These are phyloP conservation scores for Hypotaenidia philippensis DNA, from an alignment of 2,797 vertebrate genomes.

Conservation along the genomic window DNA sequence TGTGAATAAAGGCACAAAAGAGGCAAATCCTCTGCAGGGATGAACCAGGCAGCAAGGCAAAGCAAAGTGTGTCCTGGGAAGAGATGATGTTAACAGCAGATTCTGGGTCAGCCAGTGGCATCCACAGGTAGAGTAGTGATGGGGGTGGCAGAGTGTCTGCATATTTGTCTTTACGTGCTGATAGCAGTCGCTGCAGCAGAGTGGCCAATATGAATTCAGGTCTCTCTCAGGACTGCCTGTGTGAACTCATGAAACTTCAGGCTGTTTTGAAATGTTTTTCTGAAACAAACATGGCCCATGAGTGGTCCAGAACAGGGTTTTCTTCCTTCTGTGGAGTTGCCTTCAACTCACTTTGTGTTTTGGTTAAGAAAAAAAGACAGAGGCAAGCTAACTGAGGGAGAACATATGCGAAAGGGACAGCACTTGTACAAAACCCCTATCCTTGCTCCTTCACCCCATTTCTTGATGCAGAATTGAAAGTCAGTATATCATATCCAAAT, in stretches of 20 bases:
- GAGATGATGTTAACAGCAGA: background rate
- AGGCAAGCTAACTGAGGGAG: background rate
- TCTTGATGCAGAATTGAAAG: background rate
- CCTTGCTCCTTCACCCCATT: fast-evolving
- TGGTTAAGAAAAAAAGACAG: background rate
- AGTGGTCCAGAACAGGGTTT: background rate
- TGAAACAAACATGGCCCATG: background rate
- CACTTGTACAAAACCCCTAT: background rate
- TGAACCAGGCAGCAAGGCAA: background rate
- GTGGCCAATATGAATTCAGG: background rate
- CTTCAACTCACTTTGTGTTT: background rate
- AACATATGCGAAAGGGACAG: background rate
- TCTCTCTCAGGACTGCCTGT: background rate
- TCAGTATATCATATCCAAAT: background rate
- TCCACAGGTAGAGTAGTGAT: background rate
- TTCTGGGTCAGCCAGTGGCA: background rate
- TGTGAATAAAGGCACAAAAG: background rate
- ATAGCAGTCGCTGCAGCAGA: fast-evolving
- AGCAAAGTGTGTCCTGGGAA: background rate
- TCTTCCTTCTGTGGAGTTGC: background rate
- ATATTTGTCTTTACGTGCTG: fast-evolving
- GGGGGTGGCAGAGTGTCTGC: background rate
- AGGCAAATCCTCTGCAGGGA: background rate
- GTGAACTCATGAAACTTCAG: background rate
- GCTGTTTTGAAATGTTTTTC: background rate